Base-by-base conservation (phyloP, 2,888 invertebrate species). In the Acanthosepion lycidas region DNA sequence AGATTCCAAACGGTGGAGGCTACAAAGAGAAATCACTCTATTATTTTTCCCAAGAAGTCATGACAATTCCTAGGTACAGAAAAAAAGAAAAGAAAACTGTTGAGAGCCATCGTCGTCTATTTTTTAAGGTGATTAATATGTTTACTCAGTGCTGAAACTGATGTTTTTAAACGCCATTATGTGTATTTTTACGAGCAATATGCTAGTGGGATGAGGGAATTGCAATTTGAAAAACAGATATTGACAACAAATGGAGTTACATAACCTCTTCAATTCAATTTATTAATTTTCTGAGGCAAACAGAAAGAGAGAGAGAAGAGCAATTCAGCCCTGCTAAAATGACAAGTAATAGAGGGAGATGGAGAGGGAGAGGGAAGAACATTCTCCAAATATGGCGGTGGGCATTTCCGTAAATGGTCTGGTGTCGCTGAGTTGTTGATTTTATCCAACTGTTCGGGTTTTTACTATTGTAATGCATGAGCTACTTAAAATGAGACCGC, bases 331-430 rank as follows among this genome's bases (percentile, higher is more conserved):
- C 55, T 4, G 20, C 55, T 18, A 15, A 18, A 20, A 55, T 4
- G 15, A 55, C 15, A 20, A 6, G 78, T 78, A 6, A 28, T 6
- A 78, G n/a, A 6, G 12, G 78, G 78, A 78, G 78, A 28, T 9
- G 78, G 78, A 5, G 8, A 26, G 6, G 26, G 78, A 9, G 8
- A 12, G 6, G 78, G 78, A 28, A 9, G 78, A 78, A 28, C 28
- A 23, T 28, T 78, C 78, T 78, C 78, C 78, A 78, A 78, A 78
- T 78, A 78, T 78, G 78, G 78, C 78, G 78, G 26, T 78, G 78
- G 78, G 78, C 78, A 78, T 78, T 78, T 78, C 78, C 78, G 78
- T 78, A 78, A 78, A 78, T 78, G 78, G 78, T 78, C 78, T 78
- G 78, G n/a, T 78, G 78, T 78, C 78, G 78, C 78, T 78, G 55